phyloP scores from a whole-genome alignment of 2,888 invertebrate genomes.

The Macrophya alboannulata region DNA sequence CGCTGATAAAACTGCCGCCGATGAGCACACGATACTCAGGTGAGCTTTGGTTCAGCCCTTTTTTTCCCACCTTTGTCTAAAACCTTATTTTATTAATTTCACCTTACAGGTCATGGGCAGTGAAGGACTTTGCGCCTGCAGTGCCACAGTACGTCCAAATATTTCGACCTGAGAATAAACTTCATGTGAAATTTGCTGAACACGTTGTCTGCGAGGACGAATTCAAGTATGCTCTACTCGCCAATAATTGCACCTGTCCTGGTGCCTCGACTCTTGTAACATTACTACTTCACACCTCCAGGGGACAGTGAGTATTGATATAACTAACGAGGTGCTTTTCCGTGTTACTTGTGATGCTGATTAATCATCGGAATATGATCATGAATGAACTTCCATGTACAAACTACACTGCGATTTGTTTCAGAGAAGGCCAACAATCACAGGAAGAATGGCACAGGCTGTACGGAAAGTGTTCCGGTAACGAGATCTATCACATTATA shows the following conservation, averaged over 20 bases:
- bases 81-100: neutral
- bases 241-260: constrained; percentile 99
- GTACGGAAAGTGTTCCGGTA: constrained; percentile 99
- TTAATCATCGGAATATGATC: neutral
- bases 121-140: constrained; percentile 98
- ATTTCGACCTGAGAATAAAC: constrained; percentile 98
- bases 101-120: constrained; percentile 93
- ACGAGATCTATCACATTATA: constrained; percentile 99
- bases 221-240: constrained; percentile 98
- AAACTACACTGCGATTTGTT: constrained; percentile 65
- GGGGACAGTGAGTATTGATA: constrained; percentile 94
- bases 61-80: neutral
- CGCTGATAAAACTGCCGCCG: constrained; percentile 97
- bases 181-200: constrained; percentile 99
- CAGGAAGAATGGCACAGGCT: constrained; percentile 99
- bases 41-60: constrained; percentile 64
- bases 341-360: neutral
- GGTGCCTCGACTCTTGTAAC: constrained; percentile 98
- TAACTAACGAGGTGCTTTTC: neutral
- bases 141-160: constrained; percentile 99
- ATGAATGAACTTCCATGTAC: neutral
- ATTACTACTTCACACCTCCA: constrained; percentile 95
- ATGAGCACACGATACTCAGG: constrained; percentile 88
- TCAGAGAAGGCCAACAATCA: constrained; percentile 95
- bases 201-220: constrained; percentile 99